Base-by-base conservation (phyloP, 2,113 vertebrate species). In the Saguinus imperator region DNA sequence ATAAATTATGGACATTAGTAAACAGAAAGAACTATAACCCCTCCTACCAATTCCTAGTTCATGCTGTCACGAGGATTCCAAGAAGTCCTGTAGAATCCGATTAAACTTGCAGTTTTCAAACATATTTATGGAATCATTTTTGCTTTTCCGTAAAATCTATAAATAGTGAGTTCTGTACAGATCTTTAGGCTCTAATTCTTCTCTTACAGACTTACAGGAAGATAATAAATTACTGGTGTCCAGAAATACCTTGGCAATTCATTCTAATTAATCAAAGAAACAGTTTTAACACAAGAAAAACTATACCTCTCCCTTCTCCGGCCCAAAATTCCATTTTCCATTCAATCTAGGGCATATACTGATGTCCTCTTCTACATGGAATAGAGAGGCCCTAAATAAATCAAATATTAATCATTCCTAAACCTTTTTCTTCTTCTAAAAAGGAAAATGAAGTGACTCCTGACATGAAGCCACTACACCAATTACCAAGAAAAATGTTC, bases 401-500 rank as follows among this genome's bases (percentile, higher is more conserved):
- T 68, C 50, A 84, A 95, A 79, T 27, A 32, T 27, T 48, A 70
- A 92, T 79, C 75, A 75, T 83, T 95, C 89, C 57, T 18, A 70
- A 83, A 50, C 37, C 58, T 61, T 32, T 89, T 88, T 84, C 86
- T 85, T 81, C 90, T 83, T 92, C 75, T 72, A 68, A 89, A 48
- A 72, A 76, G 84, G 45, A 82, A 77, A 82, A 29, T 73, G 89
- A 88, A 61, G 57, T 82, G 81, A 94, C 25, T 85, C 35, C 32
- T 8, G 14, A 32, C 57, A 77, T n/a, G 81, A 89, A 79, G 87
- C 89, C 32, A 21, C 16, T 16, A 32, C 6, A 75, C 61, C 90
- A 95, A 94, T 95, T 92, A 92, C 43, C 40, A 93, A 86, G 87
- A 75, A 85, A 91, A 88, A 94, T 79, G 48, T 93, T 80, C 73